These are phyloP conservation scores for Capitella teleta DNA, from an alignment of 1,140 invertebrate species.

Conservation along the genomic window DNA sequence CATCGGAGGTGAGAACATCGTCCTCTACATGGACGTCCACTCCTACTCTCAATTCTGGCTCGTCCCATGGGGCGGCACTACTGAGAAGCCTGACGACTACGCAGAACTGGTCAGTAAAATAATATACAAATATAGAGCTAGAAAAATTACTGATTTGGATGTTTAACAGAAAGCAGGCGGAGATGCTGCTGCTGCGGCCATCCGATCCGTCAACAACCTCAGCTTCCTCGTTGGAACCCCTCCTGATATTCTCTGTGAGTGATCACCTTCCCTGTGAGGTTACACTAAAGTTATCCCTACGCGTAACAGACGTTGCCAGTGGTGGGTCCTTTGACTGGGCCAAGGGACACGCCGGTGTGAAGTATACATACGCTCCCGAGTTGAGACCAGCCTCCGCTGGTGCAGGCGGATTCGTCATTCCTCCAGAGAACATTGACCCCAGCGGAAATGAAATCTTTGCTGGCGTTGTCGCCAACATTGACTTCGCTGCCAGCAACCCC, in stretches of 20 bases:
- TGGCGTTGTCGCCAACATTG: too few species aligned
- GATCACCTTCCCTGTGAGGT: too few species aligned
- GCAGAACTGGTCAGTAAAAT: background rate
- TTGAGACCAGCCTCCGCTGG: background rate
- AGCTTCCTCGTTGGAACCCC: too few species aligned
- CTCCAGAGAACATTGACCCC: slow-evolving; percentile 1
- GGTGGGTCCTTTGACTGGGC: slow-evolving; percentile 10
- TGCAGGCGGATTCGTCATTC: background rate
- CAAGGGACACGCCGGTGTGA: background rate
- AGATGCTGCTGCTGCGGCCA: too few species aligned
- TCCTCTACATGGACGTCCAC: background rate
- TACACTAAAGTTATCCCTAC: too few species aligned
- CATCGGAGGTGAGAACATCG: background rate
- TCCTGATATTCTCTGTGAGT: too few species aligned
- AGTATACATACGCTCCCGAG: background rate
- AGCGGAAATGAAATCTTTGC: slow-evolving; percentile 9
- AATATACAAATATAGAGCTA: too few species aligned
- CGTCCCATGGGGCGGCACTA: background rate
- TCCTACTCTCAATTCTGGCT: slow-evolving; percentile 6
- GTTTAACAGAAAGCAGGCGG: too few species aligned
- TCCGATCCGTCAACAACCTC: too few species aligned
- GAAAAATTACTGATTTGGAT: too few species aligned
- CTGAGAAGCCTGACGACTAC: background rate
- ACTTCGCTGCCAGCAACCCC: too few species aligned
- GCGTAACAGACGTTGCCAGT: too few species aligned